Base-by-base conservation (phyloP, 2,113 vertebrate species). In the Bettongia penicillata region DNA sequence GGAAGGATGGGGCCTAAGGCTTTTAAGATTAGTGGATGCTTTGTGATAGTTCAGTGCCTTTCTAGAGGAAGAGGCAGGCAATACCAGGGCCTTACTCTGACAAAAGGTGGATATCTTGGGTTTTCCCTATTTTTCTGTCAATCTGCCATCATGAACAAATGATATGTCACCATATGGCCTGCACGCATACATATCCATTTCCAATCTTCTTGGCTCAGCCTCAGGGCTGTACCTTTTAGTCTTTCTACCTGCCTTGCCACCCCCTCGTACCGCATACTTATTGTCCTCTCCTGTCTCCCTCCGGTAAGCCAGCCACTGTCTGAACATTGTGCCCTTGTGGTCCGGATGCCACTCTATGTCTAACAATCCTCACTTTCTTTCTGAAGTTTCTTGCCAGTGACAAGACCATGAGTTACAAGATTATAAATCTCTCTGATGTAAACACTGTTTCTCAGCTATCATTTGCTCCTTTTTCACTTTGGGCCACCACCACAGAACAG, bases 401-500 rank as follows among this genome's bases (percentile, higher is more conserved):
- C 96, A 94, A 93, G 94, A 95, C 95, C 94, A 94, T 93, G 97
- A 97, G 97, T 97, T 97, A 97, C 16, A 91, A 97, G 97, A 98
- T 98, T 96, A 98, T 97, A 96, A 98, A 98, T 97, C 91, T 97
- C 48, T 50, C 95, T 95, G 97, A 96, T 97, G 95, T 93, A 98
- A 98, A 91, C 92, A 92, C 95, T 98, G 96, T 93, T 94, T 28
- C 94, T 93, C 97, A 89, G 96, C 93, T 93, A 91, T 94, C 94
- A 95, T 94, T 98, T 98, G 97, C 96, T 93, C 97, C 97, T 97
- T 97, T 98, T 98, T 95, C 95, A 95, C 96, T 98, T 97, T 97
- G 96, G 97, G 95, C 91, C 90, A 91, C 93, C 91, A 96, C 51
- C 96, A 95, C 97, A 98, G 98, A 97, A 97, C 91, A 95, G 97